Percentiles rank a stretch among this genome's conserved stretches.
These are phyloP conservation scores for Dexiosoma caninum DNA, from an alignment of 2,888 invertebrate species.

Conservation along the genomic window DNA sequence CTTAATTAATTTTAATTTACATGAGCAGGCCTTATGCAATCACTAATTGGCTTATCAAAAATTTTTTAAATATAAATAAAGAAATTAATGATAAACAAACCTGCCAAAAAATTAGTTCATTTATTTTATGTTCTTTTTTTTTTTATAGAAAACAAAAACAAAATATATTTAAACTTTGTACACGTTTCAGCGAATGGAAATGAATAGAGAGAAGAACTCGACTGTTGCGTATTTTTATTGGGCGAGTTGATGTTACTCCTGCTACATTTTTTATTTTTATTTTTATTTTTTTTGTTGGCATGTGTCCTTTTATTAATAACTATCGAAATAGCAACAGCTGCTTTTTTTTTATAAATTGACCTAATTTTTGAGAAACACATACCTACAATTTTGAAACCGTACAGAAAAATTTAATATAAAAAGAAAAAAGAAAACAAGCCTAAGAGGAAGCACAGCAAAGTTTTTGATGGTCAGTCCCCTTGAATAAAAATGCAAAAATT, in stretches of 20 bases:
- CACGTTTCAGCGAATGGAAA: neutral
- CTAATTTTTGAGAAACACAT: slow-evolving; percentile 46
- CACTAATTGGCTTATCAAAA: neutral
- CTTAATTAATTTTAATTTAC: neutral
- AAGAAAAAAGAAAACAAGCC: neutral
- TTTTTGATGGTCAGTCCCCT: slow-evolving; percentile 17
- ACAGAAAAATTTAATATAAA: neutral
- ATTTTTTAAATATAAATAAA: no score
- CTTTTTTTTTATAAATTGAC: slow-evolving; percentile 52
- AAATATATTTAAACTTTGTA: neutral
- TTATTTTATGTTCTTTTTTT: no score
- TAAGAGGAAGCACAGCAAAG: slow-evolving; percentile 7
- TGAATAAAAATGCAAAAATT: neutral
- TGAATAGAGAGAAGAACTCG: neutral
- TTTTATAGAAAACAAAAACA: neutral
- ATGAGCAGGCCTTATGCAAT: no score
- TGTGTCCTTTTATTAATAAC: slow-evolving; percentile 57
- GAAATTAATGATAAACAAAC: neutral
- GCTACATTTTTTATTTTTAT: slow-evolving; percentile 24
- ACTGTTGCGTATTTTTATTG: neutral
- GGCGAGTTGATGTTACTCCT: neutral
- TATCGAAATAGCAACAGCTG: slow-evolving; percentile 48
- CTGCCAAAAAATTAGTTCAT: neutral
- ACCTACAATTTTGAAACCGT: slow-evolving; percentile 6
- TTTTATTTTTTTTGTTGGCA: no score